phyloP scores from a whole-genome alignment of 2,797 vertebrate species.

The Garrulus glandarius region DNA sequence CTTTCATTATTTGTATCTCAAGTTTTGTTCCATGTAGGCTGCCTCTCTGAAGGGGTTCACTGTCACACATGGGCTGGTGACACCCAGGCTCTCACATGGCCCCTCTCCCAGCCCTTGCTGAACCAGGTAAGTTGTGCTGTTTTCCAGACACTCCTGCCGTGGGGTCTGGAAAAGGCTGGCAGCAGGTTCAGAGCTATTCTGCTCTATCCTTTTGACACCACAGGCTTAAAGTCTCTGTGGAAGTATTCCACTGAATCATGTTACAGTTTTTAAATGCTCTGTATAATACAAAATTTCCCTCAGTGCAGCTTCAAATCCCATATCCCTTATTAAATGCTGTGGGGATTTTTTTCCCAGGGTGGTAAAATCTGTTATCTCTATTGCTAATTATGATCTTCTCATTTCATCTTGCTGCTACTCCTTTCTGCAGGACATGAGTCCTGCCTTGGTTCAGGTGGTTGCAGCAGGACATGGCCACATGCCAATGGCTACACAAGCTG shows the following conservation, averaged over 20 bases:
- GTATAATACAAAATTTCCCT: background rate
- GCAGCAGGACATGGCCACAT: background rate
- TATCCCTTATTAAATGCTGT: background rate
- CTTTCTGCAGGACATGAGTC: background rate
- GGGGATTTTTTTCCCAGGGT: background rate
- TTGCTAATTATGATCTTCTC: background rate
- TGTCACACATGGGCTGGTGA: accelerated
- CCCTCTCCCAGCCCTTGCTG: background rate
- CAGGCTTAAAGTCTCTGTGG: background rate
- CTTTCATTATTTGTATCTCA: background rate
- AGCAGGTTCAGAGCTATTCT: background rate
- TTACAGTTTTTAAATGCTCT: background rate
- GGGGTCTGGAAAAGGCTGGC: background rate
- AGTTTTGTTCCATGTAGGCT: background rate
- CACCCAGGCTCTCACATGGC: background rate
- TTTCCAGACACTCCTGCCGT: background rate
- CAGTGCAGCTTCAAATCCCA: background rate
- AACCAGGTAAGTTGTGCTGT: background rate
- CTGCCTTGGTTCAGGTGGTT: background rate
- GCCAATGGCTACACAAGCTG: background rate
- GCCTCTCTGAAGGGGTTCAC: background rate
- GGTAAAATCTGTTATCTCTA: background rate
- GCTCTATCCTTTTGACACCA: background rate
- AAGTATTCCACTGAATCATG: background rate
- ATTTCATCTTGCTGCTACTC: background rate